Evolutionary conservation across 2,888 invertebrate species (phyloP), one percentile per base, ranked within the genome.

Genomic region (Podotricha telesiphe): DNA sequence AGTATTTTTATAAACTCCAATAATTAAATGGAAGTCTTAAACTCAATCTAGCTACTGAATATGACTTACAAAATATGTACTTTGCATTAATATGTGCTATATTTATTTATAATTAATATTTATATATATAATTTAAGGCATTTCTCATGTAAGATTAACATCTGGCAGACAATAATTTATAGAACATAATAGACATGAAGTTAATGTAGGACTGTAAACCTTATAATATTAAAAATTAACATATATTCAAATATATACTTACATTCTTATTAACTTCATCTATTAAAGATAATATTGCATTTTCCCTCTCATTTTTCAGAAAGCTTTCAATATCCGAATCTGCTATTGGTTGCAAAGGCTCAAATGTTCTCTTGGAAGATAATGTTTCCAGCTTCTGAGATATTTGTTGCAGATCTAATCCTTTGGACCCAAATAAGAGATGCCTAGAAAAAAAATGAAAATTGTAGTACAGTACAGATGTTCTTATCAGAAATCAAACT

Each of bases 371-470:
- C 71, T 97, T 95, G 8, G 98, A 95, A 84, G 96, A 98, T 2
- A 99, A 94, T 0, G 96, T 95, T 86, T 98, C 98, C 37, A 99
- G 91, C 81, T 98, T 98, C 80, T 98, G 97, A 5, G 97, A 96
- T 76, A 99, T 96, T 89, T 97, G 97, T n/a, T 98, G 97, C 61
- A 99, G 91, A 90, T 99, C 99, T 76, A 98, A 96, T 5, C 99
- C 99, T 89, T 97, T 96, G 0, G 98, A 96, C 0, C 98, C 98
- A 76, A 99, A 94, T 67, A 99, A 88, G 51, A 98, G 94, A 78
- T 98, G 97, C 0, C 98, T 98, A 84, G 13, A 89, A 82, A 69
- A 42, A 65, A 56, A 58, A 63, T 37, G 65, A 50, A 47, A 2
- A 45, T 40, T 34, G 19, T 42, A 13, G 2, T 17, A n/a, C 0